Percentiles rank a stretch among this genome's conserved stretches.
phyloP scores from a whole-genome alignment of 1,140 invertebrate species.

The Pseudachorutes palmiensis region DNA sequence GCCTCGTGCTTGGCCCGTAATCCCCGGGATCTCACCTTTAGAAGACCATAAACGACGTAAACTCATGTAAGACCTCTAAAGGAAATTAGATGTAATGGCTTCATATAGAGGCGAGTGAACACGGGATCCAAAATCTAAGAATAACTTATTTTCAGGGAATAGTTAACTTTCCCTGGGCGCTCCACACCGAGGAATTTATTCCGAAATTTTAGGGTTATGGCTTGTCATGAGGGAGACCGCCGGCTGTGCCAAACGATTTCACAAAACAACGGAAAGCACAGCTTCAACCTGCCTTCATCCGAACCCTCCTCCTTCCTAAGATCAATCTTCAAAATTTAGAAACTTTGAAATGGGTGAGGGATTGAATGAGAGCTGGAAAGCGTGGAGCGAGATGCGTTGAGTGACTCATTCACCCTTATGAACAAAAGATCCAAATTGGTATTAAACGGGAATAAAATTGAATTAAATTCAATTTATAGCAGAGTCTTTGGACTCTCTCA shows the following conservation, averaged over 20 bases:
- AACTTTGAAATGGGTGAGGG: too few species aligned
- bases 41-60: conserved; percentile 9
- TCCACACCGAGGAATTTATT: conserved; percentile 4
- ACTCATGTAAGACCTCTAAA: conserved; percentile 8
- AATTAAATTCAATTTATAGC: conserved; percentile 11
- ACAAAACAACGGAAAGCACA: too few species aligned
- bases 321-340: too few species aligned
- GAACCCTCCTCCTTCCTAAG: neutral
- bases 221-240: conserved; percentile 13
- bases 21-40: conserved; percentile 11
- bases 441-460: conserved; percentile 11
- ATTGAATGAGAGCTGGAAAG: too few species aligned
- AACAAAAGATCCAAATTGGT: too few species aligned
- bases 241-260: neutral
- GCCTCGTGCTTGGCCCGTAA: neutral
- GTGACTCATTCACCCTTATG: neutral
- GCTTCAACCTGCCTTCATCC: neutral
- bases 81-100: conserved; percentile 35
- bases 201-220: conserved; percentile 6
- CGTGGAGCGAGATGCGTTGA: too few species aligned
- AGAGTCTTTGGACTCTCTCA: neutral
- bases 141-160: neutral
- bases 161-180: neutral
- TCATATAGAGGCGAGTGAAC: conserved; percentile 20
- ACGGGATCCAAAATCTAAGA: neutral